These are phyloP conservation scores for Thalassophryne amazonica DNA, from an alignment of 2,797 vertebrate genomes.

Conservation along the genomic window DNA sequence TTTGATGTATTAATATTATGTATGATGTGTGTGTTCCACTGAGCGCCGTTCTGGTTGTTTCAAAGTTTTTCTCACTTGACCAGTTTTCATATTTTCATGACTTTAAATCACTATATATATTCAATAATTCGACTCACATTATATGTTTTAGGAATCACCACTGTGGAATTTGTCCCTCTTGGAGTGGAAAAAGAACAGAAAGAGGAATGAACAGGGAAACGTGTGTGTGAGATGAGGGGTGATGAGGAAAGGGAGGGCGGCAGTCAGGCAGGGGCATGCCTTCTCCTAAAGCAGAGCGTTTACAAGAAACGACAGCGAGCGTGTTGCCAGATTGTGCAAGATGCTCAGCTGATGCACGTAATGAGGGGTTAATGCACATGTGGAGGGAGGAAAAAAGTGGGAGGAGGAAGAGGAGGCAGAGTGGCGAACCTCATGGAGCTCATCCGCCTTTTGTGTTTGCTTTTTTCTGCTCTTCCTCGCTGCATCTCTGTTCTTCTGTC, in stretches of 20 bases:
- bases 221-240: background rate
- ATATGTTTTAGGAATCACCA: too few relatives aligned
- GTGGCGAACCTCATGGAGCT: constrained; percentile 80
- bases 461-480: constrained; percentile 83
- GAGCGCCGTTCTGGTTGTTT: too few relatives aligned
- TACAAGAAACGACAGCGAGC: constrained; percentile 62
- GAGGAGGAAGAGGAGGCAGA: background rate
- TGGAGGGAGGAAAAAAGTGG: background rate
- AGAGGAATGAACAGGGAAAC: background rate
- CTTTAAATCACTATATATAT: too few relatives aligned
- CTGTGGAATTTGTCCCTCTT: constrained; percentile 12
- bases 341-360: too few relatives aligned
- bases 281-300: constrained; percentile 58
- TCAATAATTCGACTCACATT: too few relatives aligned
- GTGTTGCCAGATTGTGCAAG: constrained; percentile 46
- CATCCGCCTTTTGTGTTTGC: constrained; percentile 81
- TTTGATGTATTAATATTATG: too few relatives aligned
- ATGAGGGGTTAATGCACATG: too few relatives aligned
- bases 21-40: too few relatives aligned
- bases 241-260: constrained; percentile 19
- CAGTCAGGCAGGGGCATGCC: constrained; percentile 16
- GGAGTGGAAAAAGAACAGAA: rapidly evolving
- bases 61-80: too few relatives aligned
- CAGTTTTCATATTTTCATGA: too few relatives aligned
- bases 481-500: constrained; percentile 75